Evolutionary conservation across 2,888 invertebrate genomes (phyloP).

Genomic region (Ormyrus rosae): DNA sequence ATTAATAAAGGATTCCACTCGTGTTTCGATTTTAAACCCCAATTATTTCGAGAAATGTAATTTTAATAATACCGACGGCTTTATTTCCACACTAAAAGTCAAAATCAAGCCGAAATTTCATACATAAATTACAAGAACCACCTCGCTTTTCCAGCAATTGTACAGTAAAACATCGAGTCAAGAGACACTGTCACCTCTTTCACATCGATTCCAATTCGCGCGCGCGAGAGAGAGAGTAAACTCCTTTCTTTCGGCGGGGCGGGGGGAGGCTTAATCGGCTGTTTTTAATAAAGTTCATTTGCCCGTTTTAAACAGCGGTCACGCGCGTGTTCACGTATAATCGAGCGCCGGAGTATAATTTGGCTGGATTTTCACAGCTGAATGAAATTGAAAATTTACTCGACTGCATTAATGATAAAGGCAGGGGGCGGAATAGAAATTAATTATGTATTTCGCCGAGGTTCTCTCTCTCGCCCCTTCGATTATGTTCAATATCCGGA

Average conservation of each 20-base stretch:
- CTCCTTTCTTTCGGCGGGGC: neutral
- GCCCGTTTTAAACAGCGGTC: neutral
- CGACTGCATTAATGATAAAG: constrained; percentile 35
- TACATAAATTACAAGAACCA: too few species aligned
- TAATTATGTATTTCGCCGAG: constrained; percentile 33
- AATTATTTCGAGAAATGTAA: too few species aligned
- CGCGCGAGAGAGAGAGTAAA: neutral
- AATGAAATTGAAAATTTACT: constrained; percentile 40
- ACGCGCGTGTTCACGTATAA: neutral
- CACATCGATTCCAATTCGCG: neutral
- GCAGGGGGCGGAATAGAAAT: constrained; percentile 31
- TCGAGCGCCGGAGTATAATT: neutral
- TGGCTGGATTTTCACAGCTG: neutral
- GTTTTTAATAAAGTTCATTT: neutral
- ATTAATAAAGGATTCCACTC: too few species aligned
- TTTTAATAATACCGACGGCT: too few species aligned
- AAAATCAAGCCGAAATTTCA: too few species aligned
- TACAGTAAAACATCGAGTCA: too few species aligned
- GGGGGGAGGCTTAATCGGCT: neutral
- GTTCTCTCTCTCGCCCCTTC: neutral
- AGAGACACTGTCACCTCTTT: too few species aligned
- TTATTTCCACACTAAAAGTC: too few species aligned
- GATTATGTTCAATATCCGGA: constrained; percentile 16
- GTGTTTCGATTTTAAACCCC: too few species aligned
- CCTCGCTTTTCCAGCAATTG: too few species aligned